phyloP scores from a whole-genome alignment of 23 tunicate genomes.

The Ascidia mentula region DNA sequence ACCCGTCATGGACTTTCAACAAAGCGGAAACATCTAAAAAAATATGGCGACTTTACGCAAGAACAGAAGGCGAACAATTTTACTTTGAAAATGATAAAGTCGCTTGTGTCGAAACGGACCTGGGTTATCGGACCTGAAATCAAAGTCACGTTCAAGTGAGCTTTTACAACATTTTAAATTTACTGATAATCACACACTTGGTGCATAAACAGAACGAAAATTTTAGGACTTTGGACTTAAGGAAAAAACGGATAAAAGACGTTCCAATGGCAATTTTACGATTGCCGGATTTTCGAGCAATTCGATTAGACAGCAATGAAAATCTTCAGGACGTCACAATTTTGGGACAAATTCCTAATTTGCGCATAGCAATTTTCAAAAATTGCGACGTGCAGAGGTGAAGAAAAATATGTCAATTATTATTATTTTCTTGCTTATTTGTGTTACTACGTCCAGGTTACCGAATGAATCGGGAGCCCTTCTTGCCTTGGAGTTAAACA shows the following conservation, averaged over 20 bases:
- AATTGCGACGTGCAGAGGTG: constrained; percentile 21
- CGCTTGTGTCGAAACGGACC: constrained; percentile 17
- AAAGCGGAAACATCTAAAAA: no score
- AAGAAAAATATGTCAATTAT: no score
- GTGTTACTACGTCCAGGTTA: no score
- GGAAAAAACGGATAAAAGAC: constrained; percentile 13
- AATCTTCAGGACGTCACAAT: constrained; percentile 14
- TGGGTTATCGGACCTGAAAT: constrained; percentile 32
- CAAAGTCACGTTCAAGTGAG: constrained; percentile 5
- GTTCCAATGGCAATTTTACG: background rate
- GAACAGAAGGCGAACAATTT: no score
- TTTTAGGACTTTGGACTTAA: constrained; percentile 31
- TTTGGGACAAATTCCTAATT: constrained; percentile 3
- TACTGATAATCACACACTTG: no score
- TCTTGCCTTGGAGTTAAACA: constrained; percentile 30
- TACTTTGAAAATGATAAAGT: constrained; percentile 15
- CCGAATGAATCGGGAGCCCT: no score
- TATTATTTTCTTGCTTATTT: no score
- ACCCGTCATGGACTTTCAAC: no score
- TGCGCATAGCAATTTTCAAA: constrained; percentile 27
- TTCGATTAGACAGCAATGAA: constrained; percentile 15
- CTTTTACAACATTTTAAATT: no score
- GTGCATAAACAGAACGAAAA: no score
- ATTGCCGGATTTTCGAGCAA: constrained; percentile 8
- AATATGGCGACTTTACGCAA: no score